phyloP scores from a whole-genome alignment of 2,797 vertebrate species.

The Galago senegalensis region DNA sequence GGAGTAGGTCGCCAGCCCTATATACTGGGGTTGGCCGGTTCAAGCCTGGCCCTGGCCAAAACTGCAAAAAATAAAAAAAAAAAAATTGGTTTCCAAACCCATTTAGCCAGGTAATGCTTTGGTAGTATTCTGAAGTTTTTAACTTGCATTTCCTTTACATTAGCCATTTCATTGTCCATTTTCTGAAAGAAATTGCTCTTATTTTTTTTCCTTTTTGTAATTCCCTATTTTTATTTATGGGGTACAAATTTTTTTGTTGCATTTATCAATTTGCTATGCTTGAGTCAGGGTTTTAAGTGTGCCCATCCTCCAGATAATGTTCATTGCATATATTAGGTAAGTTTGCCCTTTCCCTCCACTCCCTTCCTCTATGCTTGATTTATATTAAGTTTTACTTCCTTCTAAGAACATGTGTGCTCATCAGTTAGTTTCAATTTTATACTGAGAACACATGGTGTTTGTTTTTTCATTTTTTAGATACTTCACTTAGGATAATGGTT shows the following conservation, averaged over 20 bases:
- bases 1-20: too few species aligned
- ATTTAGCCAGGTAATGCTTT: neutral
- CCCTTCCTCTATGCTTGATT: neutral
- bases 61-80: too few species aligned
- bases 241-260: neutral
- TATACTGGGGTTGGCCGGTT: too few species aligned
- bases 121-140: slow-evolving; percentile 7
- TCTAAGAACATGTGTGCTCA: neutral
- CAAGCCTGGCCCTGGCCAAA: too few species aligned
- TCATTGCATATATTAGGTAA: neutral
- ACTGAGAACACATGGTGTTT: neutral
- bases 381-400: neutral
- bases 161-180: neutral
- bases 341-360: neutral
- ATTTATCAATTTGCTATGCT: neutral
- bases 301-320: neutral
- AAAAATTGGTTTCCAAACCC: neutral
- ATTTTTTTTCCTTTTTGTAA: neutral
- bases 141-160: neutral
- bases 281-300: neutral
- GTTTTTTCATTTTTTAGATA: neutral
- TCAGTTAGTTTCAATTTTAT: too few species aligned
- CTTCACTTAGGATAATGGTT: neutral
- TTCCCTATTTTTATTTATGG: neutral
- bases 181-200: neutral